Evolutionary conservation across 2,113 vertebrate species (phyloP).

Genomic region (Nannobrachium achirus): DNA sequence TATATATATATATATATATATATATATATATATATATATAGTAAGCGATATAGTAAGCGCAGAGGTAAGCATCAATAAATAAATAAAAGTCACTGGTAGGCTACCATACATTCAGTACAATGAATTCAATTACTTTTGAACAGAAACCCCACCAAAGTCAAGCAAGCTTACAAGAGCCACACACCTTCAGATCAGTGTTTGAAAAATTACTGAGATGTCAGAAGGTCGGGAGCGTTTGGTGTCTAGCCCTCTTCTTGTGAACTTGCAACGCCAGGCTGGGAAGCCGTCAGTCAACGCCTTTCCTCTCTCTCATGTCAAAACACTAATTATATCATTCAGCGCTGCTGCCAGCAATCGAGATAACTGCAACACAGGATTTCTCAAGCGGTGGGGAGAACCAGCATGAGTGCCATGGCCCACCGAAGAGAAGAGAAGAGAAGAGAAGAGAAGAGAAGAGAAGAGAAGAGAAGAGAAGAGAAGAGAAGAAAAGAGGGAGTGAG

Average conservation of each 20-base stretch:
- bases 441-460: not conserved
- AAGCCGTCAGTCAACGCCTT: slow-evolving; percentile 64
- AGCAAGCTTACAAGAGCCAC: not conserved
- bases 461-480: not conserved
- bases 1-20: too few relatives aligned
- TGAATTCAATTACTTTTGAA: not conserved
- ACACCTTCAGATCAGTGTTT: slow-evolving; percentile 14
- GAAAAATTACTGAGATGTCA: slow-evolving; percentile 42
- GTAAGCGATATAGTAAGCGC: too few relatives aligned
- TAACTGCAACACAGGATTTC: slow-evolving; percentile 32
- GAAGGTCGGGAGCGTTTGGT: slow-evolving; percentile 11
- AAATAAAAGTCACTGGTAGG: not conserved
- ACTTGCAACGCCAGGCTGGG: slow-evolving; percentile 45
- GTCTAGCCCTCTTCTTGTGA: slow-evolving; percentile 32
- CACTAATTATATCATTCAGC: slow-evolving; percentile 59
- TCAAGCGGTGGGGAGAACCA: slow-evolving; percentile 12
- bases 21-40: too few relatives aligned
- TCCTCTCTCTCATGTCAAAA: slow-evolving; percentile 50
- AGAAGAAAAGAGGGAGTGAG: not conserved
- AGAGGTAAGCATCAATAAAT: too few relatives aligned
- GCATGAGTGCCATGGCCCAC: slow-evolving; percentile 14
- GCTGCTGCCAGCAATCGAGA: slow-evolving; percentile 41
- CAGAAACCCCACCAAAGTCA: not conserved
- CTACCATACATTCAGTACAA: slow-evolving; percentile 1
- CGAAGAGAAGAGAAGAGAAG: slow-evolving; percentile 1